Conservation (phyloP, 2,797 vertebrate genomes). For the Molossus alvarezi region DNA sequence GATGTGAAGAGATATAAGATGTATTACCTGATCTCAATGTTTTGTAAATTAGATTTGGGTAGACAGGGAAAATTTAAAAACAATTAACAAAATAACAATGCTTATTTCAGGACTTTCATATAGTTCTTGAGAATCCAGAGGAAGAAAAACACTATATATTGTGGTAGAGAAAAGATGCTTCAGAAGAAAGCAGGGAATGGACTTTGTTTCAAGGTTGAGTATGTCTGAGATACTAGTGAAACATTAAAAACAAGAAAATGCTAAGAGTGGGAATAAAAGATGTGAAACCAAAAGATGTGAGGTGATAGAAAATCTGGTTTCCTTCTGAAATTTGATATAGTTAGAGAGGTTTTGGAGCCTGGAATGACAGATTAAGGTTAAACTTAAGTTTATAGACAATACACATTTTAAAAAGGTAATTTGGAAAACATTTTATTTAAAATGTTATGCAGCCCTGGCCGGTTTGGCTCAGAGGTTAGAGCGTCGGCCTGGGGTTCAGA, state of each 20-base stretch:
- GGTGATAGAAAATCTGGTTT: neutral
- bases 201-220: neutral
- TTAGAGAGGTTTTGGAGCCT: neutral
- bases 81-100: neutral
- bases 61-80: neutral
- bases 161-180: neutral
- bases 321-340: neutral
- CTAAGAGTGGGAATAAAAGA: neutral
- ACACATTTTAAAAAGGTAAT: neutral
- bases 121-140: neutral
- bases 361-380: neutral
- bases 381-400: neutral
- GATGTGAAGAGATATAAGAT: neutral
- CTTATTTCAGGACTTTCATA: neutral
- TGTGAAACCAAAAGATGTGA: neutral
- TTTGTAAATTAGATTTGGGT: neutral
- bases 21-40: neutral
- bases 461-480: too few relatives aligned
- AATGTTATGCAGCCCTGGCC: neutral
- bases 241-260: neutral
- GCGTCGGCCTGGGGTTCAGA: too few relatives aligned
- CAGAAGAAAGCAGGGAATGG: neutral
- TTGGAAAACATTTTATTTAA: neutral
- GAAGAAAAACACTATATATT: neutral
- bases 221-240: neutral